These are phyloP conservation scores for Latrodectus geometricus DNA, from an alignment of 1,140 invertebrate genomes.

Conservation along the genomic window DNA sequence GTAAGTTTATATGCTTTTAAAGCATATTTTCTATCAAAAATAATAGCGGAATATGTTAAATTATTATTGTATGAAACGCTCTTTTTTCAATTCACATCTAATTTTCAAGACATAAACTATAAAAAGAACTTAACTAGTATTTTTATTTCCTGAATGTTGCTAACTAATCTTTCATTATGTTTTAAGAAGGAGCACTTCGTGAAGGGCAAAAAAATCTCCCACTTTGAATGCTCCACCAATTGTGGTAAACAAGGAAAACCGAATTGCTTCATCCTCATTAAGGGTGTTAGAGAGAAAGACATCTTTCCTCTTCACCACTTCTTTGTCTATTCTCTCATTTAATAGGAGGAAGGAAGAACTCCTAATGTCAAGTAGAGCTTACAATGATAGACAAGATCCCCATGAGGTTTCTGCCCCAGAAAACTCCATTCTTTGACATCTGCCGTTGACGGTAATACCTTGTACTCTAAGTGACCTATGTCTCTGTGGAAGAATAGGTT, in stretches of 20 bases:
- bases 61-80: no score
- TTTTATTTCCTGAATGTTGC: no score
- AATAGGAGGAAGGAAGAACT: conserved; percentile 16
- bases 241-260: background rate
- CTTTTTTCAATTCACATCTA: no score
- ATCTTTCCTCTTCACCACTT: conserved; percentile 10
- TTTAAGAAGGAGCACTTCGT: no score
- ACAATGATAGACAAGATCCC: conserved; percentile 52
- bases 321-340: conserved; percentile 20
- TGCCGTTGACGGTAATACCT: conserved; percentile 54
- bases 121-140: no score
- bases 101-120: no score
- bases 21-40: no score
- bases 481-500: background rate
- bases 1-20: no score
- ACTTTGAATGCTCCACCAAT: background rate
- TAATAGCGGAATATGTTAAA: no score
- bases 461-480: conserved; percentile 36
- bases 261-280: conserved; percentile 17
- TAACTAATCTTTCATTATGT: no score
- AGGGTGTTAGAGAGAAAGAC: background rate
- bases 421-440: conserved; percentile 49
- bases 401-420: conserved; percentile 39
- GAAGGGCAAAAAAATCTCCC: no score
- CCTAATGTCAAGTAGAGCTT: conserved; percentile 37